Conservation (phyloP, 2,113 vertebrate species). For the Nansenia antarctica region DNA sequence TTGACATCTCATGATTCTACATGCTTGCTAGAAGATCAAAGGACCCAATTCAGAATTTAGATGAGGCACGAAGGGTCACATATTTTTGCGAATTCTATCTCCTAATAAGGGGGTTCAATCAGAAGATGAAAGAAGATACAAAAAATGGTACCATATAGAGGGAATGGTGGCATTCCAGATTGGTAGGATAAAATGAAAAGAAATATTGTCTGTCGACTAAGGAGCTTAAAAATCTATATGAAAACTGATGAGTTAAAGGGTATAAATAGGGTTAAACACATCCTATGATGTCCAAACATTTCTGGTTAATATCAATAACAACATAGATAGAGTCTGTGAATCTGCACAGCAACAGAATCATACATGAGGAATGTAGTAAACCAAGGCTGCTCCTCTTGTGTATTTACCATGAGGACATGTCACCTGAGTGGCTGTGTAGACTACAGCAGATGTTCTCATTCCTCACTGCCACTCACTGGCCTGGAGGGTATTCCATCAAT, state of each 20-base stretch:
- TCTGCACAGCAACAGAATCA: not conserved
- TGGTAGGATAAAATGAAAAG: not conserved
- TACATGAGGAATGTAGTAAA: not conserved
- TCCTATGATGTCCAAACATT: not conserved
- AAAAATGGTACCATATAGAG: not conserved
- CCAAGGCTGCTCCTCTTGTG: not conserved
- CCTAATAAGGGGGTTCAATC: not conserved
- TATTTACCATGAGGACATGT: not conserved
- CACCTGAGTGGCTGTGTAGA: not conserved
- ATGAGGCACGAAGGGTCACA: not conserved
- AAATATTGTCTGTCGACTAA: too few relatives aligned
- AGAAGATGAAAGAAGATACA: not conserved
- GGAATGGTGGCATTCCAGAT: not conserved
- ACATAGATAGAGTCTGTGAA: too few relatives aligned
- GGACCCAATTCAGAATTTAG: not conserved
- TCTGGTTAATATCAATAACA: too few relatives aligned
- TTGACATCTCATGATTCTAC: not conserved
- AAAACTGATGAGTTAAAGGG: not conserved
- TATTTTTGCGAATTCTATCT: not conserved
- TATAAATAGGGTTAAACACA: not conserved
- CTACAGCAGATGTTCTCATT: not conserved
- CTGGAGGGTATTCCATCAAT: not conserved
- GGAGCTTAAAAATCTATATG: not conserved
- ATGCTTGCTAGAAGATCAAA: constrained; percentile 9
- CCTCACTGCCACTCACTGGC: not conserved